Conservation (phyloP, 2,113 vertebrate species). For the Lampris incognitus region DNA sequence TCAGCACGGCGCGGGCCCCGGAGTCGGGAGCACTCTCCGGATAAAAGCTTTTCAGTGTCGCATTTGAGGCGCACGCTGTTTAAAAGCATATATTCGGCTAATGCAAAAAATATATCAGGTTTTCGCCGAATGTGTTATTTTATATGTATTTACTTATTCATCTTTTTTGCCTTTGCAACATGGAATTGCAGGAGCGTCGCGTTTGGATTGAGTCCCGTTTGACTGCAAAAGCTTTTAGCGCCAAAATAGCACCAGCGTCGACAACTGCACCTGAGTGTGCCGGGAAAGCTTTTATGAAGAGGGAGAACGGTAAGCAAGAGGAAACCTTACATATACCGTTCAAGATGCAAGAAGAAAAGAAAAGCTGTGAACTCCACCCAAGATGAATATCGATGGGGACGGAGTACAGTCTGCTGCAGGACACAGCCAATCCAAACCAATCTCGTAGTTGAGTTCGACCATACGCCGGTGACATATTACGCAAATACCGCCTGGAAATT, state of each 20-base stretch:
- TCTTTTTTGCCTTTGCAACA: not conserved
- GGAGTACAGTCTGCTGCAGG: not conserved
- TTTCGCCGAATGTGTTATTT: slow-evolving; percentile 41
- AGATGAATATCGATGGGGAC: slow-evolving; percentile 24
- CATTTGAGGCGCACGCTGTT: slow-evolving; percentile 17
- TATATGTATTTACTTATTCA: too few species aligned
- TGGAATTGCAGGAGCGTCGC: slow-evolving; percentile 16
- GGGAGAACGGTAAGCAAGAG: slow-evolving; percentile 16
- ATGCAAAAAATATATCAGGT: slow-evolving; percentile 41
- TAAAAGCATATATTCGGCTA: slow-evolving; percentile 17
- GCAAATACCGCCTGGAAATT: slow-evolving; percentile 54
- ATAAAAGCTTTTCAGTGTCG: slow-evolving; percentile 81
- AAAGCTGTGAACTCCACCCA: slow-evolving; percentile 18
- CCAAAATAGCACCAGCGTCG: slow-evolving; percentile 30
- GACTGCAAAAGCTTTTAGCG: slow-evolving; percentile 64
- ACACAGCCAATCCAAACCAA: slow-evolving; percentile 21
- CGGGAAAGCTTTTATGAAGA: slow-evolving; percentile 30
- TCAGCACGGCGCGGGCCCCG: not conserved
- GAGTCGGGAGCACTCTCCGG: slow-evolving; percentile 15
- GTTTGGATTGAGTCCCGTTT: slow-evolving; percentile 22
- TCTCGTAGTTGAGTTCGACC: not conserved
- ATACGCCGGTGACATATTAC: not conserved
- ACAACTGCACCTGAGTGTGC: slow-evolving; percentile 34
- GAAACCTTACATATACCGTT: slow-evolving; percentile 3
- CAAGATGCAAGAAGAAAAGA: not conserved